Percentiles rank a stretch among this genome's conserved stretches.
phyloP scores from a whole-genome alignment of 2,797 vertebrate genomes.

The Alauda arvensis region DNA sequence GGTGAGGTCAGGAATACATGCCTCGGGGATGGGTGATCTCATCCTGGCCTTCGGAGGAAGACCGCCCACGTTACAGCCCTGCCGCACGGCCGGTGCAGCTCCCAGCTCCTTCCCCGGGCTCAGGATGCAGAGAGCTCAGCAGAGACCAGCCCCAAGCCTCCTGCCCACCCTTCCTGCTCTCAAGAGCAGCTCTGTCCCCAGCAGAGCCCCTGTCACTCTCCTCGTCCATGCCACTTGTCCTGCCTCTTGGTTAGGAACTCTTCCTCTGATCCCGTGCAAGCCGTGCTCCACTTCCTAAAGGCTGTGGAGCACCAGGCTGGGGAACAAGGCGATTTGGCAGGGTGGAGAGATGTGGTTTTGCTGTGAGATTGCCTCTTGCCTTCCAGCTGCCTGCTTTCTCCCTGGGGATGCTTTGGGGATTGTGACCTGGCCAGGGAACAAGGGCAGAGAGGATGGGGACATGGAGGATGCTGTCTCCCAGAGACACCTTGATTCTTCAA shows the following conservation, averaged over 20 bases:
- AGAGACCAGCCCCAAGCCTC: neutral
- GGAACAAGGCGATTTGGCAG: neutral
- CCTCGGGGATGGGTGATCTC: constrained; percentile 54
- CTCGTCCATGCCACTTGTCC: neutral
- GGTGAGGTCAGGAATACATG: constrained; percentile 52
- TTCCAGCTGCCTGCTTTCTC: neutral
- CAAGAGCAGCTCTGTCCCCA: neutral
- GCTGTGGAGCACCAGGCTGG: neutral
- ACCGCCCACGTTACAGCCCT: constrained; percentile 32
- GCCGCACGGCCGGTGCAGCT: neutral
- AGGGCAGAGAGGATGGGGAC: neutral
- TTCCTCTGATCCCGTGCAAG: neutral
- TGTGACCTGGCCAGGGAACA: neutral
- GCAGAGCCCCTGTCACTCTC: neutral
- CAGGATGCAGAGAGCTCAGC: neutral
- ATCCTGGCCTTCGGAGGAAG: constrained; percentile 29
- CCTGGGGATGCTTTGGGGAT: neutral
- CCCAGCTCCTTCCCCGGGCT: neutral
- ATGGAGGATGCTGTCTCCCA: neutral
- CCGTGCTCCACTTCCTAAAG: neutral
- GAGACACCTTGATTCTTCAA: neutral
- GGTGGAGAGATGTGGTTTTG: neutral
- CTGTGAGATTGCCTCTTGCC: neutral
- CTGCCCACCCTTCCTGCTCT: neutral
- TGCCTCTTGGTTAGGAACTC: neutral